phyloP scores from a whole-genome alignment of 2,113 vertebrate species.

The Dromaius novaehollandiae region DNA sequence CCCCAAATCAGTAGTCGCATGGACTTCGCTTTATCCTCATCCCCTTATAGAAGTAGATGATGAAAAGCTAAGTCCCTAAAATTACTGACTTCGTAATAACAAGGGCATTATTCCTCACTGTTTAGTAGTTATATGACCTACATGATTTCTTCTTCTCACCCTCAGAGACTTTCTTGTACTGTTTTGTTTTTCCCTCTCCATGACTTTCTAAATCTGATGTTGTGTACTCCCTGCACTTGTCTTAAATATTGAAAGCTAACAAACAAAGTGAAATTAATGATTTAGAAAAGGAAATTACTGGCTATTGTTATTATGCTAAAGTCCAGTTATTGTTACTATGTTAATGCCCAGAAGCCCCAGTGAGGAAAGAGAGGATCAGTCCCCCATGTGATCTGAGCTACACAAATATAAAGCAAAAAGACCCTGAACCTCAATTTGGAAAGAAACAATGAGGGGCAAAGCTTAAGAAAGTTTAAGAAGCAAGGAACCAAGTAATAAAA shows the following conservation, averaged over 20 bases:
- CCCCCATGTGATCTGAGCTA: not conserved
- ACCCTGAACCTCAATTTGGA: not conserved
- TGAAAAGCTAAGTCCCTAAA: not conserved
- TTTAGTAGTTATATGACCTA: not conserved
- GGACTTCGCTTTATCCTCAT: not conserved
- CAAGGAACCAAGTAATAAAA: not conserved
- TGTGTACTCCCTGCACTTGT: not conserved
- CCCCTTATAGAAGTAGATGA: not conserved
- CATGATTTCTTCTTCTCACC: not conserved
- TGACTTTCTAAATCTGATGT: not conserved
- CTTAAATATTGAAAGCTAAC: slow-evolving; percentile 46
- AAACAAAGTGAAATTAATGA: slow-evolving; percentile 35
- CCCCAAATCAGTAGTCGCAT: not conserved
- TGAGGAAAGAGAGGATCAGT: not conserved
- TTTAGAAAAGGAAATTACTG: slow-evolving; percentile 49
- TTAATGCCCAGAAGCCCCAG: not conserved
- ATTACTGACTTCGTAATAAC: not conserved
- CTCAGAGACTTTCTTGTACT: not conserved
- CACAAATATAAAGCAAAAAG: not conserved
- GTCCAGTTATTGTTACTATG: not conserved
- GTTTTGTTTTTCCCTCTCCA: not conserved
- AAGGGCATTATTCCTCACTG: not conserved
- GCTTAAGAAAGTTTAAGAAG: not conserved
- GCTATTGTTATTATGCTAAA: slow-evolving; percentile 37
- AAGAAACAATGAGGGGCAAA: not conserved